Conservation (phyloP, 1,140 invertebrate species). For the Drosophila miranda region DNA sequence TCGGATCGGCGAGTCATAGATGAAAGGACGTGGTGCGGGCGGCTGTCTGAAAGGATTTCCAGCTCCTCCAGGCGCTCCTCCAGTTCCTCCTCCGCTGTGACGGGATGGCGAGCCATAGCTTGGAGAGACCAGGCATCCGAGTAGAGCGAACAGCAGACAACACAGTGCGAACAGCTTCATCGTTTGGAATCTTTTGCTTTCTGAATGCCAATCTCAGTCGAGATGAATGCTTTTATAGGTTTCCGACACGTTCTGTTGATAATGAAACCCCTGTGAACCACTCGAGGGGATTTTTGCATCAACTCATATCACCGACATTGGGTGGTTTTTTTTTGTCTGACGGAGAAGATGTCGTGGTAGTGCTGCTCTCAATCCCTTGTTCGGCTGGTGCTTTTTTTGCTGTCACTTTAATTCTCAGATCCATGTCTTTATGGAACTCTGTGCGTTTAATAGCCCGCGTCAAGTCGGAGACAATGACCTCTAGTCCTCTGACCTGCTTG, state of each 20-base stretch:
- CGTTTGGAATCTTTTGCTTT: slow-evolving; percentile 1
- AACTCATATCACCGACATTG: slow-evolving; percentile 38
- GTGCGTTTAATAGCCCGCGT: slow-evolving; percentile 53
- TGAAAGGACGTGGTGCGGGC: slow-evolving; percentile 29
- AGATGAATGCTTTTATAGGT: slow-evolving; percentile 34
- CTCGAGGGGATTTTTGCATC: slow-evolving; percentile 32
- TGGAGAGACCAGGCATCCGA: slow-evolving; percentile 24
- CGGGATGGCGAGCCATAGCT: slow-evolving; percentile 39
- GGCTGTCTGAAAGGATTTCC: slow-evolving; percentile 8
- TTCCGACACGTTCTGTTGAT: not conserved
- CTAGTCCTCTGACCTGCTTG: slow-evolving; percentile 30
- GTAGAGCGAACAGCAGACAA: slow-evolving; percentile 38
- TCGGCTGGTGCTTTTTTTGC: not conserved
- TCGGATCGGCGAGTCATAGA: slow-evolving; percentile 52
- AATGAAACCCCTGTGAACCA: slow-evolving; percentile 12
- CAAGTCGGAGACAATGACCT: slow-evolving; percentile 48
- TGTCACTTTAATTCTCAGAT: not conserved
- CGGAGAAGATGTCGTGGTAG: not conserved
- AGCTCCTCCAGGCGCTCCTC: slow-evolving; percentile 19
- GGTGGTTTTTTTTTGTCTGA: slow-evolving; percentile 29
- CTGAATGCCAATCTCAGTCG: slow-evolving; percentile 3
- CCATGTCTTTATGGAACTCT: slow-evolving; percentile 41
- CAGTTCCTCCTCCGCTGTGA: slow-evolving; percentile 34
- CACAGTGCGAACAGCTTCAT: slow-evolving; percentile 54
- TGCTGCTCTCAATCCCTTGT: not conserved